Evolutionary conservation across 2,888 invertebrate genomes (phyloP), one percentile per base, ranked within the genome.

Genomic region (Nasonovia ribisnigri): DNA sequence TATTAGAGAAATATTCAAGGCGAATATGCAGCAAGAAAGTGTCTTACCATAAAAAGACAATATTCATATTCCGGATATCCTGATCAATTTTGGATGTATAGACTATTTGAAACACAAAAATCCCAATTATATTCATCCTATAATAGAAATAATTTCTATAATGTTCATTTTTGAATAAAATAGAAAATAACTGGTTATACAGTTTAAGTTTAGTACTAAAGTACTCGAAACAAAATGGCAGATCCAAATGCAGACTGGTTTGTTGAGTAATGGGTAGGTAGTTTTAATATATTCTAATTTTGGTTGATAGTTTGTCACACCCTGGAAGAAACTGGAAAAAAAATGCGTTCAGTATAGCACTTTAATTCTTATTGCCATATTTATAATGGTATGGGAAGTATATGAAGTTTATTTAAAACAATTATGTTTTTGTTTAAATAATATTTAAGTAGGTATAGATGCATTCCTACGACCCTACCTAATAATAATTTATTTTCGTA

Each of bases 31-130:
- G 4, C 36, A 90, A 29, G 77, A 90, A 91, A 51, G 51, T 84
- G 1, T 16, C 16, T 54, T 42, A 51, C 84, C 91, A 91, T 91
- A 91, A 48, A 20, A 42, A 84, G 84, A 54, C 11, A 51, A 91
- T 54, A 84, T 42, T n/a, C 88, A 26, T 77, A 77, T 48, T 91
- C 54, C 51, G 84, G 91, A 91, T 51, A 77, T 77, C 48, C 29
- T 8, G 42, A 89, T 90, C 26, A 20, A n/a, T 84, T 91, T 91
- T 43, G 54, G 24, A 91, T 54, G 8, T 43, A 42, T n/a, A 16
- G 26, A 24, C 67, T 36, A 36, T 46, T 90, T 36, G n/a, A 57
- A 84, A 91, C 20, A 13, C 51, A 51, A 57, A 89, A 51, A 43
- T 36, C 26, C 16, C 29, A 57, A 51, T 42, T 36, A 90, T 84